Conservation (phyloP, 2,797 vertebrate species). For the Cryptoprocta ferox region DNA sequence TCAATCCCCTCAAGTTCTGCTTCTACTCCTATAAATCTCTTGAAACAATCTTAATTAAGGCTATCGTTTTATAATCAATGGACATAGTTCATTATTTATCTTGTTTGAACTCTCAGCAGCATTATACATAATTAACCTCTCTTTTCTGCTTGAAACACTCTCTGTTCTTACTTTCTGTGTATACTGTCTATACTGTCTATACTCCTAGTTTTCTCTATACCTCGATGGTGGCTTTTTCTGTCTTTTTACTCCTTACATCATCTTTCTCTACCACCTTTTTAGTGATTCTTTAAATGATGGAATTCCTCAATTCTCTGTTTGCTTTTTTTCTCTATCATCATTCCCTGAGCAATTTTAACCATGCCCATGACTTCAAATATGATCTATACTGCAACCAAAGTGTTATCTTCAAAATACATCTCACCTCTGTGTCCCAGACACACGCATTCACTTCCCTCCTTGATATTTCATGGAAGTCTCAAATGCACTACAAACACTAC, state of each 20-base stretch:
- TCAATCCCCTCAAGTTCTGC: background rate
- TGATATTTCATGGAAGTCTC: background rate
- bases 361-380: background rate
- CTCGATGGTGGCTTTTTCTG: background rate
- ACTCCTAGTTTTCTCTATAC: background rate
- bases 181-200: too few relatives aligned
- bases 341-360: background rate
- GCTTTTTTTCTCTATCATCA: background rate
- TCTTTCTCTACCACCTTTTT: background rate
- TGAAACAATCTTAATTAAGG: background rate
- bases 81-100: background rate
- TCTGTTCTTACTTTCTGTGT: background rate
- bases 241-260: background rate
- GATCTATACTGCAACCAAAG: background rate
- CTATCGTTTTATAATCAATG: background rate
- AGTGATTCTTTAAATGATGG: background rate
- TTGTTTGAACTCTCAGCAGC: background rate
- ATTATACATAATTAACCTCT: background rate
- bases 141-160: background rate
- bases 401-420: background rate
- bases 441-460: background rate
- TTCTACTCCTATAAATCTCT: background rate
- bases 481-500: background rate
- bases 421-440: background rate
- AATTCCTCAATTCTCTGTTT: background rate